phyloP scores from a whole-genome alignment of 2,113 vertebrate species.

The Pardalotus punctatus region DNA sequence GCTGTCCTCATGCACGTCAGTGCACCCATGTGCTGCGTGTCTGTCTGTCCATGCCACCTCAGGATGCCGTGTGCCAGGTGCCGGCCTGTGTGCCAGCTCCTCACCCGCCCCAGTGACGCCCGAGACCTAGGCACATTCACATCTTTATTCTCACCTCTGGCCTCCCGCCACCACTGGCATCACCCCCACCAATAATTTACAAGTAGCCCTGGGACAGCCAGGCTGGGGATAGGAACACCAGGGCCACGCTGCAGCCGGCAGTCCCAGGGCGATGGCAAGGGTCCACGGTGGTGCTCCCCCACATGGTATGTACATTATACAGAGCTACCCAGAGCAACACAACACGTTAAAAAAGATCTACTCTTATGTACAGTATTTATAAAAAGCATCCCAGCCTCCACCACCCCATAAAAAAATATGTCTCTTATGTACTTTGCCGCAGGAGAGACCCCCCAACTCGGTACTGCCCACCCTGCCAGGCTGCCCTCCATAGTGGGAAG shows the following conservation, averaged over 20 bases:
- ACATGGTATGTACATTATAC: constrained; percentile 17
- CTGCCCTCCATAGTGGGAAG: not conserved
- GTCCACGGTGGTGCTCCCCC: fast-evolving
- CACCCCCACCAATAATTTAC: not conserved
- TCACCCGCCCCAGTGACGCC: not conserved
- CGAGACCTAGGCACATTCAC: not conserved
- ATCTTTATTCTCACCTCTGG: constrained; percentile 16
- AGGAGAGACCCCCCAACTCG: not conserved
- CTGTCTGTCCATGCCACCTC: fast-evolving
- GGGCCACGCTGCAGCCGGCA: fast-evolving
- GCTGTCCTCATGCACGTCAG: fast-evolving
- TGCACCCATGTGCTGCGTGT: fast-evolving
- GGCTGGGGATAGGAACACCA: not conserved
- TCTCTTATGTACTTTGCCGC: constrained; percentile 20
- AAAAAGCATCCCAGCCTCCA: constrained; percentile 64
- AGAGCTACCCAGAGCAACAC: constrained; percentile 20
- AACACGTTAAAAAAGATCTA: constrained; percentile 49
- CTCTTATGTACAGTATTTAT: constrained; percentile 72
- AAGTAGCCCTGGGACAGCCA: not conserved
- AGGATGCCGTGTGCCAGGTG: fast-evolving
- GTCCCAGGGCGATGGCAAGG: fast-evolving
- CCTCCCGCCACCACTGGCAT: not conserved
- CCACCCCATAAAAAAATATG: constrained; percentile 59
- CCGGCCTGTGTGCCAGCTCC: not conserved
- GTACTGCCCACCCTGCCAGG: not conserved